Base-by-base conservation (phyloP, 2,113 vertebrate genomes). In the Lepisosteus oculatus region DNA sequence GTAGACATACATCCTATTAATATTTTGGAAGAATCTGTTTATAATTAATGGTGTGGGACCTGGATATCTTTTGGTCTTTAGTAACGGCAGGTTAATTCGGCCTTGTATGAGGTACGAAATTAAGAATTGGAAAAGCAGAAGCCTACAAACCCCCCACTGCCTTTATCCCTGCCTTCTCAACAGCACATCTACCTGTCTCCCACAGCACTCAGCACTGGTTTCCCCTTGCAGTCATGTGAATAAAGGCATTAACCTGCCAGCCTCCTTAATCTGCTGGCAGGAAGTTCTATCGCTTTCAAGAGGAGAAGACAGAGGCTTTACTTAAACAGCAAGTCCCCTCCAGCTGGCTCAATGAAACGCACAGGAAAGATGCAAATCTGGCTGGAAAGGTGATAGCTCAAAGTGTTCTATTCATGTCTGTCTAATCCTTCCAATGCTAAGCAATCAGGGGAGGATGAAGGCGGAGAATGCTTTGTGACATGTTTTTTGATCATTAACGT, bases 301-400 rank as follows among this genome's bases (percentile, higher is more conserved):
- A 63, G 43, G n/a, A 74, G 59, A 59, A 69, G 64, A 17, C 69
- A 57, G 69, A 61, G 64, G 68, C 61, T 14, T 69, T 63, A 41
- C 51, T 68, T 55, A 69, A 69, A 69, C 67, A 69, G 68, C 55
- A 61, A 3, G 17, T 15, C 45, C 51, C 66, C 67, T 69, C 72
- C 72, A 69, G 67, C 61, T 69, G 57, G 72, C 61, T 74, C 55
- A 43, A 61, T 61, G 78, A 80, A 70, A 79, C 45, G 74, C 68
- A 79, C 61, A 80, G 72, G 70, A 85, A 83, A 86, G 76, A 85
- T 76, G 74, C 75, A 78, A 73, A 83, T 78, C 76, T 78, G 74
- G 71, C 64, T 54, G 64, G 78, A 79, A 89, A 83, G 71, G 44
- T 0, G 71, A 86, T 78, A 79, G 76, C 71, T 79, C 79, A 73